phyloP scores from a whole-genome alignment of 2,797 vertebrate genomes.

The Pseudopleuronectes americanus region DNA sequence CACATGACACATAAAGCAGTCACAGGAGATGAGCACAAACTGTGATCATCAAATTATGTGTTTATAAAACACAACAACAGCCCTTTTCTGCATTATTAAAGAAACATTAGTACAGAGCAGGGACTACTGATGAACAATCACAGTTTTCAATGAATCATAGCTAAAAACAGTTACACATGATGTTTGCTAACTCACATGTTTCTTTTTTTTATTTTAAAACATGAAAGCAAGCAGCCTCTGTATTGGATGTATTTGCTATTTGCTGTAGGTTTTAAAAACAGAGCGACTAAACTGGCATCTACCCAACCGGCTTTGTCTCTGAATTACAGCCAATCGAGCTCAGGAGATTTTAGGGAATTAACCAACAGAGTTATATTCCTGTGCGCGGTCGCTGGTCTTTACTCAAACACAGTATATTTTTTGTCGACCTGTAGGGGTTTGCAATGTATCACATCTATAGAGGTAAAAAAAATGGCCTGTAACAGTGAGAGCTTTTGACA shows the following conservation, averaged over 20 bases:
- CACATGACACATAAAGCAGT: too few relatives aligned
- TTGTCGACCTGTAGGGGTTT: constrained; percentile 12
- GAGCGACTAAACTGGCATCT: background rate
- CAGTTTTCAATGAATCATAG: too few relatives aligned
- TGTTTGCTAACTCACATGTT: too few relatives aligned
- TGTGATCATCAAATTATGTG: too few relatives aligned
- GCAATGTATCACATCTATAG: constrained; percentile 3
- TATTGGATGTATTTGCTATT: background rate
- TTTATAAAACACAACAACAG: too few relatives aligned
- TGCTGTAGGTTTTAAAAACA: background rate
- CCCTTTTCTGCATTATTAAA: too few relatives aligned
- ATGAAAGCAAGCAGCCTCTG: background rate
- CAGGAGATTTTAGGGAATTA: constrained; percentile 8
- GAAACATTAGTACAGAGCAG: too few relatives aligned
- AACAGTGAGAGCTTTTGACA: constrained; percentile 5
- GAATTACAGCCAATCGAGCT: constrained; percentile 6
- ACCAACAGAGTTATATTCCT: constrained; percentile 7
- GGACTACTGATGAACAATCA: too few relatives aligned
- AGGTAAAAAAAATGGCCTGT: constrained; percentile 11
- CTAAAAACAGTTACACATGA: too few relatives aligned
- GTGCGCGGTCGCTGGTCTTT: background rate
- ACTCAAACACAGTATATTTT: constrained; percentile 20
- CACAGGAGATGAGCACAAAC: too few relatives aligned
- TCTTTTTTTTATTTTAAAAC: too few relatives aligned
- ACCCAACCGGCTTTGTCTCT: constrained; percentile 8